phyloP scores from a whole-genome alignment of 30 jellyfish, hydroid and myxozoan species.

The Pelagia noctiluca region DNA sequence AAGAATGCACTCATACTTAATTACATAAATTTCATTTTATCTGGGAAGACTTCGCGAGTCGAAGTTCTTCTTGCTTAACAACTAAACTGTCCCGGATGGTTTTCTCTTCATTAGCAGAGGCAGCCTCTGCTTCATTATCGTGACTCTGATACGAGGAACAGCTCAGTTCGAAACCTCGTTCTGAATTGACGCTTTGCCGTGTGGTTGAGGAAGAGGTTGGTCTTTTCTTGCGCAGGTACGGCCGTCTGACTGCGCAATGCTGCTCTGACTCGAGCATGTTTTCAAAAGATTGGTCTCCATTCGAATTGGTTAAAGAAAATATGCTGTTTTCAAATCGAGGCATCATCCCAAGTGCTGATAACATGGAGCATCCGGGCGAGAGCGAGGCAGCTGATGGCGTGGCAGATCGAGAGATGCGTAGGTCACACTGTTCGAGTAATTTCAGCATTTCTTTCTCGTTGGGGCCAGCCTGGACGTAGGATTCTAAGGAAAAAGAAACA shows the following conservation, averaged over 20 bases:
- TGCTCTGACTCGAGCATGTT: constrained; percentile 55
- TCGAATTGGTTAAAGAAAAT: constrained; percentile 52
- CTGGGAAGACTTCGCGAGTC: too few relatives aligned
- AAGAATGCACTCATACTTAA: too few relatives aligned
- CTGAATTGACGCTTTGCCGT: constrained; percentile 65
- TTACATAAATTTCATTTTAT: too few relatives aligned
- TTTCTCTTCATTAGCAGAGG: constrained; percentile 39
- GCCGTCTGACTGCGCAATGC: constrained; percentile 43
- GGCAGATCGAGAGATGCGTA: constrained; percentile 84
- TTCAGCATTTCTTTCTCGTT: constrained; percentile 82
- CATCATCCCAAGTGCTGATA: constrained; percentile 55
- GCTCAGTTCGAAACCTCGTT: constrained; percentile 72
- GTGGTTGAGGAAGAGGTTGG: constrained; percentile 13
- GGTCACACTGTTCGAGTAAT: constrained; percentile 88
- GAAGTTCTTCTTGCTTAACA: too few relatives aligned
- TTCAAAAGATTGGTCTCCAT: constrained; percentile 68
- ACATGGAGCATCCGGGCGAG: constrained; percentile 76
- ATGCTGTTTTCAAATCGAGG: constrained; percentile 60
- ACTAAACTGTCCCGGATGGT: too few relatives aligned
- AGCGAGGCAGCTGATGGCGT: constrained; percentile 91
- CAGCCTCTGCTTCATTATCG: constrained; percentile 9
- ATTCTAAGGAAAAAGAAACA: constrained; percentile 48
- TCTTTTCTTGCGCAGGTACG: constrained; percentile 59
- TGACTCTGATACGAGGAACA: constrained; percentile 47
- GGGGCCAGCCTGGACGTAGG: constrained; percentile 83